Percentiles rank a stretch among this genome's conserved stretches.
Evolutionary conservation across 2,797 vertebrate species (phyloP).

Genomic region (Acipenser ruthenus): DNA sequence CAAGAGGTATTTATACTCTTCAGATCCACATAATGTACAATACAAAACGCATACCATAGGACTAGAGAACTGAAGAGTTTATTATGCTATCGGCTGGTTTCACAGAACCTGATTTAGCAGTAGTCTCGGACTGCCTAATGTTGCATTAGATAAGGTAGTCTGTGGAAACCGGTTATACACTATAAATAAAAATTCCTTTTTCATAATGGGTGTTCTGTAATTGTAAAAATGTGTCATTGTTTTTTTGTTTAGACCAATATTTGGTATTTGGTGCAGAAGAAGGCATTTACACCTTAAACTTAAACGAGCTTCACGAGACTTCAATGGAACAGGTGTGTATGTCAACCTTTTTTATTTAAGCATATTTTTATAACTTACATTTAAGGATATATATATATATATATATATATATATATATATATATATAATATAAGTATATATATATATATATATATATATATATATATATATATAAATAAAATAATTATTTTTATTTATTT

Average conservation of each 20-base stretch:
- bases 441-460: too few relatives aligned
- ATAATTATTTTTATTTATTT: conserved; percentile 2
- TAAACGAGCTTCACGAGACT: conserved; percentile 96
- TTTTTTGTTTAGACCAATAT: conserved; percentile 74
- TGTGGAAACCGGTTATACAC: too few relatives aligned
- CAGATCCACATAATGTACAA: too few relatives aligned
- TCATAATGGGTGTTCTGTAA: too few relatives aligned
- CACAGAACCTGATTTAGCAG: too few relatives aligned
- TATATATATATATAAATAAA: background rate
- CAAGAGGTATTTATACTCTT: conserved; percentile 65
- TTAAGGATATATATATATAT: background rate
- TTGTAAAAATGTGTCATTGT: too few relatives aligned
- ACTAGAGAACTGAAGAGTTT: too few relatives aligned
- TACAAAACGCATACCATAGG: too few relatives aligned
- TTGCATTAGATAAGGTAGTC: too few relatives aligned
- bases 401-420: background rate
- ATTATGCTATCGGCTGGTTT: too few relatives aligned
- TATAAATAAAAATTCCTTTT: too few relatives aligned
- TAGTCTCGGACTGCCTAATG: too few relatives aligned
- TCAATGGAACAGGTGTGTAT: conserved; percentile 89
- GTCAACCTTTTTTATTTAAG: background rate
- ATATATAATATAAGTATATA: background rate
- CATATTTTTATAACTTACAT: background rate
- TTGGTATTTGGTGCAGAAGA: conserved; percentile 97
- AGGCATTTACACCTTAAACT: conserved; percentile 95